Evolutionary conservation across 1,140 invertebrate genomes (phyloP).

Genomic region (Liolophura sinensis): DNA sequence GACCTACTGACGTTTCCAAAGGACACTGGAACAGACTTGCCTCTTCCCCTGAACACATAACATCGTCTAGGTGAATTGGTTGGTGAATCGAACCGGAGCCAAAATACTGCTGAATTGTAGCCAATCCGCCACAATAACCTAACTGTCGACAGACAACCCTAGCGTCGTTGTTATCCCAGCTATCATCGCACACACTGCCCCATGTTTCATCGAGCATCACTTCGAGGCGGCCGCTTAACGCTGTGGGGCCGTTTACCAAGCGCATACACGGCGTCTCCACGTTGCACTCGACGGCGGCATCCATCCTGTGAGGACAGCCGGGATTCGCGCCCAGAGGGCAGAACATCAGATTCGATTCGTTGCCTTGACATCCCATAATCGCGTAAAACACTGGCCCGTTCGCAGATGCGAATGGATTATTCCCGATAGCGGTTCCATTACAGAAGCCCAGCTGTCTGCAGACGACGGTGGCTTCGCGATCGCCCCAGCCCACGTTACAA

Average conservation of each 20-base stretch:
- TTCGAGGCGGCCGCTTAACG: conserved; percentile 21
- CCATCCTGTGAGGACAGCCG: neutral
- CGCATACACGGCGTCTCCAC: neutral
- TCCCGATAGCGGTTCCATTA: neutral
- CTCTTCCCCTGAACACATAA: too few relatives aligned
- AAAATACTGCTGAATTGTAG: too few relatives aligned
- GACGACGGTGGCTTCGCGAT: conserved; percentile 33
- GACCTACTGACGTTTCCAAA: too few relatives aligned
- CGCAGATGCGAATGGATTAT: neutral
- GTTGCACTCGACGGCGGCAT: conserved; percentile 7
- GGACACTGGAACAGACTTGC: too few relatives aligned
- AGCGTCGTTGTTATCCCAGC: conserved; percentile 39
- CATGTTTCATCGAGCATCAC: conserved; percentile 14
- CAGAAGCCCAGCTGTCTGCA: conserved; percentile 33
- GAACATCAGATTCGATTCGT: neutral
- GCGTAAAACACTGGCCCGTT: neutral
- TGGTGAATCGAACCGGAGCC: too few relatives aligned
- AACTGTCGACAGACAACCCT: conserved; percentile 38
- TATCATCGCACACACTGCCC: conserved; percentile 42
- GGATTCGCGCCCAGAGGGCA: neutral
- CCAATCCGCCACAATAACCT: conserved; percentile 32
- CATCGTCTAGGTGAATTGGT: too few relatives aligned
- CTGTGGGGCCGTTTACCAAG: too few relatives aligned
- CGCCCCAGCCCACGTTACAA: conserved; percentile 22
- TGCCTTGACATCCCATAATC: conserved; percentile 5